These are phyloP conservation scores for Mythimna pallens DNA, from an alignment of 2,888 invertebrate genomes.

Conservation along the genomic window DNA sequence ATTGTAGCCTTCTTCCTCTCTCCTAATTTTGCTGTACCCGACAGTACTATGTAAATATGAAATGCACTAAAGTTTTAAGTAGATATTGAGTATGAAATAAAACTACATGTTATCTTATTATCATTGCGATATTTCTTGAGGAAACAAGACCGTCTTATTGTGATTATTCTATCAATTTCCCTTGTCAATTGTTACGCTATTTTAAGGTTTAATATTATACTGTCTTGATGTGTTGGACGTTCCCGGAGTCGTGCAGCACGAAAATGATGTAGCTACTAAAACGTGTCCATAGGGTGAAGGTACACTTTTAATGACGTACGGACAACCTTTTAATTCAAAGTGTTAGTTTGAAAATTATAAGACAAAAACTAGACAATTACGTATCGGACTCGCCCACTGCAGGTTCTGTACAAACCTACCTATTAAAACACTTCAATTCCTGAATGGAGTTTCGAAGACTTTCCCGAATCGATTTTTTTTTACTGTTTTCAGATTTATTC, in stretches of 20 bases:
- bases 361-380: too few relatives aligned
- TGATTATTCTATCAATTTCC: conserved; percentile 3
- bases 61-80: too few relatives aligned
- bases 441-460: too few relatives aligned
- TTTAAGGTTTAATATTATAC: neutral
- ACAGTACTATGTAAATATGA: too few relatives aligned
- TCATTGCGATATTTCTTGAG: conserved; percentile 1
- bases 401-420: too few relatives aligned
- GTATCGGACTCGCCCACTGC: too few relatives aligned
- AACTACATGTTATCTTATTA: conserved; percentile 3
- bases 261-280: conserved; percentile 19
- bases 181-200: neutral
- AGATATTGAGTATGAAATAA: too few relatives aligned
- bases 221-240: neutral
- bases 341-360: neutral
- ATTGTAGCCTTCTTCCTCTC: too few relatives aligned
- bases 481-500: too few relatives aligned
- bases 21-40: too few relatives aligned
- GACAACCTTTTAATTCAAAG: neutral
- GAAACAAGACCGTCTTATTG: conserved; percentile 3
- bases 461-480: too few relatives aligned
- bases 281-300: neutral
- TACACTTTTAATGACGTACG: neutral
- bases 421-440: too few relatives aligned
- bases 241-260: conserved; percentile 30